Base-by-base conservation (phyloP, 2,797 vertebrate genomes). In the Cottoperca gobio region DNA sequence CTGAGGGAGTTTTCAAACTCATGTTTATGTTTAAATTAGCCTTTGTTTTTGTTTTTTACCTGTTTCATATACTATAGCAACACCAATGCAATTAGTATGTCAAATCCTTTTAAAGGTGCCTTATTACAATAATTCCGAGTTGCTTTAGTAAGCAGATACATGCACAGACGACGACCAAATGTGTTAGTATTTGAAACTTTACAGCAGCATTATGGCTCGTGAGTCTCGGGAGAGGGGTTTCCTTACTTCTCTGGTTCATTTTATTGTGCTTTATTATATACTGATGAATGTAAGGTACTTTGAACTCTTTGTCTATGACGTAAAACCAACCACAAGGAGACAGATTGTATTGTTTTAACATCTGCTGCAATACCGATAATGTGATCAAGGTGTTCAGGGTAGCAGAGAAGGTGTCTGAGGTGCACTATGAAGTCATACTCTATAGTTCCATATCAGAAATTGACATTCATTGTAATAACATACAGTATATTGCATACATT, bases 221-320 rank as follows among this genome's bases (percentile, higher is more conserved):
- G 42, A 16, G 19, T 31, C 37, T 61, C 17, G 23, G 42, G 52
- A 17, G 24, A 65, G n/a, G 31, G 2, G 4, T 21, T 28, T 53
- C 13, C 10, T 71, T 21, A 31, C 19, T 69, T 70, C 14, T 46
- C 31, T 42, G 28, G 11, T 62, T 37, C 5, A 37, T 42, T 65
- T 65, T 40, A 66, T 60, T 48, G 19, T 26, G 19, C 23, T 62
- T 54, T 50, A 33, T 43, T 43, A 12, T 16, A 42, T 57, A 8
- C 23, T 31, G 37, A 66, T 82, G 63, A 79, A 66, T 70, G 45
- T 58, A 37, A 46, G 79, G 64, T 78, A 78, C 73, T 62, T 65
- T 61, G 13, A 61, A 49, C 24, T 42, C 28, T 52, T 62, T 37
- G 19, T 73, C 35, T 40, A 0, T 48, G 35, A 45, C 35, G 33